phyloP scores from a whole-genome alignment of 2,113 vertebrate genomes.

The Dromaius novaehollandiae region DNA sequence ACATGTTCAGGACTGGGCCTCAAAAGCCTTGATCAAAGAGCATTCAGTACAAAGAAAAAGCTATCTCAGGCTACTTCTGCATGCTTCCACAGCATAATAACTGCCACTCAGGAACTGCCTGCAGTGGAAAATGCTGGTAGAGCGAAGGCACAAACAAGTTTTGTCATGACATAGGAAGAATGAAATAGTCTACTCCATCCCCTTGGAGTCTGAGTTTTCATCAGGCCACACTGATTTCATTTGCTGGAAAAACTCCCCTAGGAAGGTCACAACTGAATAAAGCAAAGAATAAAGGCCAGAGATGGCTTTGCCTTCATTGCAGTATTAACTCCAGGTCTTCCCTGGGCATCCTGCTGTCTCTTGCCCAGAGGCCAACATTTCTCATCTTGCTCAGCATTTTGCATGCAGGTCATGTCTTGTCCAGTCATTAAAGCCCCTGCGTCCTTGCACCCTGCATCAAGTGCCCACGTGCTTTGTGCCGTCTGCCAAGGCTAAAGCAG shows the following conservation, averaged over 20 bases:
- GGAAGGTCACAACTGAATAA: neutral
- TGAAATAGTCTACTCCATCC: neutral
- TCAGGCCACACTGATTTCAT: neutral
- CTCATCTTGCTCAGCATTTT: rapidly evolving
- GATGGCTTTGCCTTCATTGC: neutral
- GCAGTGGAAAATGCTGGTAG: neutral
- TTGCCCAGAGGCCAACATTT: neutral
- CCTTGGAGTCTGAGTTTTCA: neutral
- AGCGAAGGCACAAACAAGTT: neutral
- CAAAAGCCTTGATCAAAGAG: neutral
- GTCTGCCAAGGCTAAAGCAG: neutral
- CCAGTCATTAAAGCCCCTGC: neutral
- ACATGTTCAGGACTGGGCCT: neutral
- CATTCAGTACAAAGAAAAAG: neutral
- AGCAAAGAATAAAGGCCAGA: neutral
- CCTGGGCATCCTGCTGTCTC: neutral
- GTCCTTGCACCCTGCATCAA: neutral
- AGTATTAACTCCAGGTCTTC: rapidly evolving
- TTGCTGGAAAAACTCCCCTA: neutral
- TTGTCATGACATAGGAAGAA: neutral
- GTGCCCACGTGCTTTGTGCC: neutral
- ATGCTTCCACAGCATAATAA: neutral
- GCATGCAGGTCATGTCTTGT: rapidly evolving
- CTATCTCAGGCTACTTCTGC: neutral
- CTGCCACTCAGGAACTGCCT: neutral